Conservation (phyloP, 2,888 invertebrate genomes). For the Saturnia japonica region DNA sequence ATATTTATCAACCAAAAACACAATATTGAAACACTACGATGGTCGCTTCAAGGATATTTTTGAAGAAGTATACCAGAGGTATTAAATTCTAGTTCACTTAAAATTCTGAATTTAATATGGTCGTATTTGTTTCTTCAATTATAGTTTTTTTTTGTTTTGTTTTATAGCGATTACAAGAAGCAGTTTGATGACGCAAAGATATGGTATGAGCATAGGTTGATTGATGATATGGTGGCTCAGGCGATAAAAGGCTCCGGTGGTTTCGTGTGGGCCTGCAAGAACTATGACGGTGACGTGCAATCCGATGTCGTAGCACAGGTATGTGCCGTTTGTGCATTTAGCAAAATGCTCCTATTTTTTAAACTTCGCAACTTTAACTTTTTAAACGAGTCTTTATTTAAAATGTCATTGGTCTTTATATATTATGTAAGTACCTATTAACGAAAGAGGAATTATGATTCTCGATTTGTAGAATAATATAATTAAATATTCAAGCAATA, state of each 20-base stretch:
- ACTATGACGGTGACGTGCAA: conserved; percentile 96
- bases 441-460: neutral
- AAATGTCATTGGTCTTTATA: too few relatives aligned
- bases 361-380: too few relatives aligned
- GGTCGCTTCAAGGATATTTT: conserved; percentile 96
- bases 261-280: conserved; percentile 96
- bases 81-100: conserved; percentile 30
- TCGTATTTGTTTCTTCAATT: neutral
- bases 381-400: too few relatives aligned
- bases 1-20: conserved; percentile 96
- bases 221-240: conserved; percentile 96
- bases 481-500: neutral
- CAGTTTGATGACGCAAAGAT: conserved; percentile 89
- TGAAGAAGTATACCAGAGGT: conserved; percentile 92
- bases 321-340: conserved; percentile 16
- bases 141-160: conserved; percentile 17
- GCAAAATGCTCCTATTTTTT: too few relatives aligned
- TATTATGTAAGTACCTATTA: too few relatives aligned
- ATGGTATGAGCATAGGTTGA: conserved; percentile 95
- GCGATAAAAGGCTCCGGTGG: conserved; percentile 91
- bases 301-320: conserved; percentile 92
- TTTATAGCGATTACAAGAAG: conserved; percentile 84
- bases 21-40: conserved; percentile 93
- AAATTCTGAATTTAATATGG: neutral
- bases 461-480: neutral